These are phyloP conservation scores for Cephalopachus bancanus DNA, from an alignment of 2,797 vertebrate genomes.

Conservation along the genomic window DNA sequence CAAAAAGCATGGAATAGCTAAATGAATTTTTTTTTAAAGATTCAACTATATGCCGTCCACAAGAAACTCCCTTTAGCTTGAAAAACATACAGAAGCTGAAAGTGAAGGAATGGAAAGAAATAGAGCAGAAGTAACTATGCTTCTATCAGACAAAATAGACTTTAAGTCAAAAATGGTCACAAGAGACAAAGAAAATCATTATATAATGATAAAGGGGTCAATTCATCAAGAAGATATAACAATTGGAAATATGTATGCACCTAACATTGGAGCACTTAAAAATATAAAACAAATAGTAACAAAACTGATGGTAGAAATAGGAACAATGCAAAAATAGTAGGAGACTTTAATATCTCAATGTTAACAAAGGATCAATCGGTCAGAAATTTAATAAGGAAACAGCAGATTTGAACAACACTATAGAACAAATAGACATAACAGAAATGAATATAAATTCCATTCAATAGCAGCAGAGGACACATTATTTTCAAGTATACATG, in stretches of 20 bases:
- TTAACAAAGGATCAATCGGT: neutral
- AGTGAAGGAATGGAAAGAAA: neutral
- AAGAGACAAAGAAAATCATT: neutral
- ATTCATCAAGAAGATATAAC: neutral
- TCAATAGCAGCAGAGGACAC: neutral
- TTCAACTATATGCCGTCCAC: too few relatives aligned
- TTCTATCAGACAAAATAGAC: neutral
- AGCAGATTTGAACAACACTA: neutral
- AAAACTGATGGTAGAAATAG: neutral
- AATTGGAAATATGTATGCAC: neutral
- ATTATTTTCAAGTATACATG: neutral
- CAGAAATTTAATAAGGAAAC: neutral
- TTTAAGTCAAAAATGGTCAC: neutral
- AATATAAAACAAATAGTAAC: neutral
- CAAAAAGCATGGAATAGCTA: neutral
- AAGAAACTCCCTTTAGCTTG: neutral
- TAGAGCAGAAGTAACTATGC: neutral
- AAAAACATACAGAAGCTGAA: neutral
- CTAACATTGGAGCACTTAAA: neutral
- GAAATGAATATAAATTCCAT: neutral
- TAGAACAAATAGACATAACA: neutral
- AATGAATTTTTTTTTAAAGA: neutral
- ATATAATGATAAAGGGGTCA: neutral
- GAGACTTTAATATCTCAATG: neutral
- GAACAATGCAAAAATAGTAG: neutral